Evolutionary conservation across 2,888 invertebrate genomes (phyloP).

Genomic region (Phengaris arion): DNA sequence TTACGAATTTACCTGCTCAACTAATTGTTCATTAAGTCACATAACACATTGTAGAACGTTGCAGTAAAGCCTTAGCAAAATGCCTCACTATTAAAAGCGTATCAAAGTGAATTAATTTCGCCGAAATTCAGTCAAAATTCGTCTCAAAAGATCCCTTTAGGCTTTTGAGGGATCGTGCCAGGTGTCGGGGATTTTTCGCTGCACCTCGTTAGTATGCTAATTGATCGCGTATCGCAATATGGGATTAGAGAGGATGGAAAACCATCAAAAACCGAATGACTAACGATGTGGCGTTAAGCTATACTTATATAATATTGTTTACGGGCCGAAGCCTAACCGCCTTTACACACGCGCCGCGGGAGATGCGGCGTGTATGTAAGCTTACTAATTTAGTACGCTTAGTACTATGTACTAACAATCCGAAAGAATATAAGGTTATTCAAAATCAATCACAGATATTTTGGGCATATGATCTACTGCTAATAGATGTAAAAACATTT

Average conservation of each 20-base stretch:
- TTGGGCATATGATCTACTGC: no score
- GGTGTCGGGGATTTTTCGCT: constrained; percentile 16
- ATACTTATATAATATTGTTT: background rate
- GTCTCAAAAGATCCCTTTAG: constrained; percentile 8
- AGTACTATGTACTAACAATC: no score
- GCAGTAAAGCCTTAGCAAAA: background rate
- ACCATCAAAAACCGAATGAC: constrained; percentile 15
- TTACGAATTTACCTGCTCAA: background rate
- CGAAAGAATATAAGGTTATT: no score
- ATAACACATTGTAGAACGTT: background rate
- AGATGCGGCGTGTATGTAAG: no score
- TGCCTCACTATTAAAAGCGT: background rate
- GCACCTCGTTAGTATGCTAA: constrained; percentile 34
- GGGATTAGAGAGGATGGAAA: constrained; percentile 15
- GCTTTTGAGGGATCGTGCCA: background rate
- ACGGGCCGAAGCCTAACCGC: no score
- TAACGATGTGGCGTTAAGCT: constrained; percentile 10
- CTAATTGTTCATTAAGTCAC: constrained; percentile 2
- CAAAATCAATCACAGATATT: no score
- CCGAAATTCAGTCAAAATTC: constrained; percentile 7
- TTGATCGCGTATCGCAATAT: constrained; percentile 29
- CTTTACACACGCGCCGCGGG: no score
- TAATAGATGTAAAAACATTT: no score
- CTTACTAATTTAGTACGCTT: no score
- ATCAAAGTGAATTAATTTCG: constrained; percentile 19